Conservation (phyloP, 1,140 invertebrate genomes). For the Magallana gigas region DNA sequence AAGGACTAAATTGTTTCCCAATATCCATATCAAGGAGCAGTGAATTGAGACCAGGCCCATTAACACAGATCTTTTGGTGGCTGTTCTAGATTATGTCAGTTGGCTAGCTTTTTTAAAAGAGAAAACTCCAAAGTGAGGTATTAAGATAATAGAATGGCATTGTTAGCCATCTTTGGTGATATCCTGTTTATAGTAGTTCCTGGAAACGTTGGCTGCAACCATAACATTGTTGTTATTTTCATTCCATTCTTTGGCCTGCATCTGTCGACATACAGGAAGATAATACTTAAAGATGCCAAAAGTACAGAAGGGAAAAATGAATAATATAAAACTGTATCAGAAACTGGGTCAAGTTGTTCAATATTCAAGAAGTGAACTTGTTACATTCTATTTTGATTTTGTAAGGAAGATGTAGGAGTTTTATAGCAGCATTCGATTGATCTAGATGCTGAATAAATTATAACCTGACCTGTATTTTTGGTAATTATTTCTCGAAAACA, state of each 20-base stretch:
- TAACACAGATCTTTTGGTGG: slow-evolving; percentile 24
- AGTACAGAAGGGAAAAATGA: not conserved
- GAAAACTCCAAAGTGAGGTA: slow-evolving; percentile 31
- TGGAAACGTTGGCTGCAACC: not conserved
- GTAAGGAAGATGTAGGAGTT: too few species aligned
- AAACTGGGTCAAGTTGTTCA: not conserved
- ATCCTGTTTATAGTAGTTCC: not conserved
- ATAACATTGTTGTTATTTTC: slow-evolving; percentile 1
- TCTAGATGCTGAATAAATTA: too few species aligned
- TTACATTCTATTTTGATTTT: too few species aligned
- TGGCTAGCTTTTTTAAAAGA: not conserved
- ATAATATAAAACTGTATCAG: not conserved
- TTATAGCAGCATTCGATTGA: too few species aligned
- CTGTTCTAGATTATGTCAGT: slow-evolving; percentile 16
- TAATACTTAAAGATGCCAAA: not conserved
- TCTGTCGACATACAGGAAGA: not conserved
- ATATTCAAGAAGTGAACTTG: too few species aligned
- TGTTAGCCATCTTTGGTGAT: not conserved
- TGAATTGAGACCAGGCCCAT: slow-evolving; percentile 7
- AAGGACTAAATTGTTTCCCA: slow-evolving; percentile 17
- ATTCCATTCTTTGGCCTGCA: slow-evolving; percentile 13
- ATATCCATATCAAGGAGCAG: slow-evolving; percentile 20
- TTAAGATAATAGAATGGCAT: slow-evolving; percentile 9
- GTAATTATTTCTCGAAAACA: too few species aligned
- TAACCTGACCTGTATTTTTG: too few species aligned